Percentiles rank a stretch among this genome's conserved stretches.
phyloP scores from a whole-genome alignment of 2,113 vertebrate genomes.

The Benitochromis conjunctus region DNA sequence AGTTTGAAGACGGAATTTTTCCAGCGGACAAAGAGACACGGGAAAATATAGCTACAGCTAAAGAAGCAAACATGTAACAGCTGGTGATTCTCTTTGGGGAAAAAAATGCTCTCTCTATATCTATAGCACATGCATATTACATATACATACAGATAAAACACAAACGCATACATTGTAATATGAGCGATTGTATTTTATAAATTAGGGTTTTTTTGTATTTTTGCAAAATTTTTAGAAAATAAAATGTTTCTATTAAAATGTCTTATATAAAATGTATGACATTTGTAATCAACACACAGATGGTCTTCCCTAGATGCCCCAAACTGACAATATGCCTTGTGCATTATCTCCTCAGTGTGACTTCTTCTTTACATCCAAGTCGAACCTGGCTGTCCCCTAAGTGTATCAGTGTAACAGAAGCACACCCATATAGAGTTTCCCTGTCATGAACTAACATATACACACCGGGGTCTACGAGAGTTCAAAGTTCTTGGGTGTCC shows the following conservation, averaged over 20 bases:
- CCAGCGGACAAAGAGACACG: neutral
- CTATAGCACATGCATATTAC: neutral
- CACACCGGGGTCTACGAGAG: slow-evolving; percentile 50
- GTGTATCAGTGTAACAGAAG: slow-evolving; percentile 45
- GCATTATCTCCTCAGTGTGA: slow-evolving; percentile 53
- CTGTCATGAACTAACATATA: slow-evolving; percentile 60
- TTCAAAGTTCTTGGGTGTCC: slow-evolving; percentile 70
- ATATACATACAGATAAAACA: neutral
- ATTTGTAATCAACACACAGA: neutral
- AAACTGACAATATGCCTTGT: slow-evolving; percentile 6
- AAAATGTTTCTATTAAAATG: neutral
- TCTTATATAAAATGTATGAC: neutral
- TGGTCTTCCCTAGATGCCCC: neutral
- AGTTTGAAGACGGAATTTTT: slow-evolving; percentile 17
- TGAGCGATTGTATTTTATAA: neutral
- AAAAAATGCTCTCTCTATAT: neutral
- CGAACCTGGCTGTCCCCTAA: slow-evolving; percentile 34
- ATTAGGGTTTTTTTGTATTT: neutral
- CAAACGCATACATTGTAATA: neutral
- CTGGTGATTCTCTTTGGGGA: neutral
- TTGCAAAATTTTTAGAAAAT: neutral
- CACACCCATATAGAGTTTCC: slow-evolving; percentile 63
- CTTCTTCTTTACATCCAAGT: slow-evolving; percentile 60
- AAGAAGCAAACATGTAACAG: neutral
- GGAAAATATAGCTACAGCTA: neutral